A percentile compares a stretch with the other conserved stretches of the same genome.
Conservation (phyloP, 2,888 invertebrate species). For the Coelogynopora nodosa region DNA sequence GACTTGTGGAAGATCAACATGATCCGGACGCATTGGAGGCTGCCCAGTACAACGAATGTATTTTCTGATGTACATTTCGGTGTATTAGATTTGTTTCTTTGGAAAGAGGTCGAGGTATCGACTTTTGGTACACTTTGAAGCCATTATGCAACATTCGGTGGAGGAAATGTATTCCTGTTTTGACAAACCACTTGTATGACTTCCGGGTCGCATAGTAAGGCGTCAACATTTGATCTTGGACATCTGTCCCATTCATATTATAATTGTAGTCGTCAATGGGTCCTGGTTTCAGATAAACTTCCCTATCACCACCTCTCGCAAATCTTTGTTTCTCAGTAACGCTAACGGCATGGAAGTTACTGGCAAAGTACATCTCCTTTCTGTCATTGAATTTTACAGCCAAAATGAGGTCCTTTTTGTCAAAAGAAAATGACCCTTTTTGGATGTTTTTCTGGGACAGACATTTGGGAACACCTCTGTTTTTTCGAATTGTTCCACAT, state of each 20-base stretch:
- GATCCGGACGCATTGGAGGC: background rate
- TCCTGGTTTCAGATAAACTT: slow-evolving; percentile 8
- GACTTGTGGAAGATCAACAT: background rate
- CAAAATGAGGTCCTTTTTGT: slow-evolving; percentile 12
- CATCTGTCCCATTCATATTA: slow-evolving; percentile 11
- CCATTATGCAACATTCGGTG: background rate
- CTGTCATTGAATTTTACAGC: slow-evolving; percentile 20
- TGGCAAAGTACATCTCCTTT: slow-evolving; percentile 22
- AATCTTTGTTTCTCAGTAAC: slow-evolving; percentile 18
- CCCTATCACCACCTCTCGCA: background rate
- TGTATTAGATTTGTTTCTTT: slow-evolving; percentile 4
- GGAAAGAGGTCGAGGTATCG: slow-evolving; percentile 5
- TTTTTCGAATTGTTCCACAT: slow-evolving; percentile 9
- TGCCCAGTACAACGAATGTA: slow-evolving; percentile 15
- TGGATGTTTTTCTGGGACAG: background rate
- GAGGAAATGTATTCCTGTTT: slow-evolving; percentile 19
- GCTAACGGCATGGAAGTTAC: slow-evolving; percentile 8
- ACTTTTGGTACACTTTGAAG: slow-evolving; percentile 12
- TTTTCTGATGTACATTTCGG: slow-evolving; percentile 15
- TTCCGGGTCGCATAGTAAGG: slow-evolving; percentile 15
- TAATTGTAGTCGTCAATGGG: slow-evolving; percentile 7
- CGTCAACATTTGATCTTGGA: slow-evolving; percentile 23
- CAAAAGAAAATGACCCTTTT: background rate
- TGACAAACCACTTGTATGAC: slow-evolving; percentile 24
- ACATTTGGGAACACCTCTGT: background rate